Percentiles rank a stretch among this genome's conserved stretches.
Evolutionary conservation across 1,140 invertebrate genomes (phyloP).

Genomic region (Sitobion miscanthi): DNA sequence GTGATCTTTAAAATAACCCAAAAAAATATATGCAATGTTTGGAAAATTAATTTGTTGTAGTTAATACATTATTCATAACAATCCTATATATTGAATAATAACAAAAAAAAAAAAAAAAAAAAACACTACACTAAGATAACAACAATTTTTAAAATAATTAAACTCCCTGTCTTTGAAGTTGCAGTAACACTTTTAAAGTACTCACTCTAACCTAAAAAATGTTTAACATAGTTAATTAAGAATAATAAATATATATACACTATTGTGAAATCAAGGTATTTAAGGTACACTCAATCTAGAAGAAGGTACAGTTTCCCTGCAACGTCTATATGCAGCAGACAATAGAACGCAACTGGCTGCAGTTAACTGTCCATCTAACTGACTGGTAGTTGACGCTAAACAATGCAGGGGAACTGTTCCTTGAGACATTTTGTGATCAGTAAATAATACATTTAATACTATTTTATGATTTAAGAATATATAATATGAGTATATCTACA

Average conservation of each 20-base stretch:
- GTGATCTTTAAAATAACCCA: too few relatives aligned
- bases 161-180: neutral
- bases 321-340: neutral
- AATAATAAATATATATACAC: neutral
- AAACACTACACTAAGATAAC: neutral
- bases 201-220: neutral
- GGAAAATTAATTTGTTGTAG: neutral
- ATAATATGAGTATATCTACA: neutral
- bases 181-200: neutral
- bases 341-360: neutral
- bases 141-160: neutral
- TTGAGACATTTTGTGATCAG: neutral
- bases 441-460: neutral
- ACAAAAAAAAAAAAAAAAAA: neutral
- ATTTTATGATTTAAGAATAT: too few relatives aligned
- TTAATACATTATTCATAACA: neutral
- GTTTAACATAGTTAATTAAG: neutral
- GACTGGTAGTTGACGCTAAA: neutral
- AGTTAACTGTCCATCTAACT: neutral
- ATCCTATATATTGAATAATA: neutral
- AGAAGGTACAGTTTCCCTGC: neutral
- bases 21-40: neutral
- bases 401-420: neutral
- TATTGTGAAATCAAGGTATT: neutral
- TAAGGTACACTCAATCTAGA: neutral